Evolutionary conservation across 2,888 invertebrate species (phyloP).

Genomic region (Lithophane semibrunnea): DNA sequence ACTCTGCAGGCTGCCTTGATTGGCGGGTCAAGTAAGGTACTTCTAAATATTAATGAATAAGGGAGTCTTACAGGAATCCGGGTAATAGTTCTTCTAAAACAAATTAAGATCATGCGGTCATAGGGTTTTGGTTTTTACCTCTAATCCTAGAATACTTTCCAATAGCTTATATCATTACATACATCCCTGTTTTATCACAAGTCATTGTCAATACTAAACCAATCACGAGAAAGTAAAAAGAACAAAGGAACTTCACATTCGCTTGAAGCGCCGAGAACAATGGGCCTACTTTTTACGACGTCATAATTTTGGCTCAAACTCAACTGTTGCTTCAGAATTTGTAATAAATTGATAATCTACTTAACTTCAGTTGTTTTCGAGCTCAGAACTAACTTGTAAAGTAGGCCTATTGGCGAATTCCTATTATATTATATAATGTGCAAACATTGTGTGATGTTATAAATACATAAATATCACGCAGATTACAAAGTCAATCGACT

Average conservation of each 20-base stretch:
- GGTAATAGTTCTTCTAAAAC: neutral
- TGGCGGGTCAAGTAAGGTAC: neutral
- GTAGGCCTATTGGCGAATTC: neutral
- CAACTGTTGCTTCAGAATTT: neutral
- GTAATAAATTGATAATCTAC: neutral
- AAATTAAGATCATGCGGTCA: neutral
- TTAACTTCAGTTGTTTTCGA: neutral
- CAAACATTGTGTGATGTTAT: conserved; percentile 39
- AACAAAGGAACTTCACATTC: conserved; percentile 12
- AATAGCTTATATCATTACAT: conserved; percentile 34
- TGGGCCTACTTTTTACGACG: conserved; percentile 9
- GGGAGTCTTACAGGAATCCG: conserved; percentile 31
- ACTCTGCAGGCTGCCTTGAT: neutral
- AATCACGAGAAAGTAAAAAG: conserved; percentile 18
- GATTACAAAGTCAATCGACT: conserved; percentile 17
- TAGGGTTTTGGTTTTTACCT: conserved; percentile 1
- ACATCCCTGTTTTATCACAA: conserved; percentile 59
- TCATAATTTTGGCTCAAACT: neutral
- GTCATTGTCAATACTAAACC: conserved; percentile 36
- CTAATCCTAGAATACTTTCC: conserved; percentile 37
- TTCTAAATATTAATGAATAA: conserved; percentile 25
- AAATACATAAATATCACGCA: conserved; percentile 49
- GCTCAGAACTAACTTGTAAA: neutral
- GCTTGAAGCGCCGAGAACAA: conserved; percentile 15
- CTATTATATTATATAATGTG: neutral